Percentiles rank a stretch among this genome's conserved stretches.
These are phyloP conservation scores for Sinotaia quadrata DNA, from an alignment of 2,888 invertebrate genomes.

Conservation along the genomic window DNA sequence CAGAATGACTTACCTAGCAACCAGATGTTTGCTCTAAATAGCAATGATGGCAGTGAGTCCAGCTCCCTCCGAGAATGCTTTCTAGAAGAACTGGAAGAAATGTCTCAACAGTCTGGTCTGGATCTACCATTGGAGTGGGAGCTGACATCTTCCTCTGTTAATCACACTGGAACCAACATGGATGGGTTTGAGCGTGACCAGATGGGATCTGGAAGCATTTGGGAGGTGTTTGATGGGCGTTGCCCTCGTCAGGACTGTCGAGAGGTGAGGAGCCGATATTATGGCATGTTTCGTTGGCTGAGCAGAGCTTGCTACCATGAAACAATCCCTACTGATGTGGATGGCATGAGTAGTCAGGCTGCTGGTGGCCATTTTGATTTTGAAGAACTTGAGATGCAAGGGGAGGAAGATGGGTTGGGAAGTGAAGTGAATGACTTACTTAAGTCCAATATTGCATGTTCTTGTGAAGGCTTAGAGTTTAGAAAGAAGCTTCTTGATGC, in stretches of 20 bases:
- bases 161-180: conserved; percentile 5
- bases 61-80: conserved; percentile 37
- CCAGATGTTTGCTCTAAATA: background rate
- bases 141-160: conserved; percentile 33
- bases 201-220: conserved; percentile 30
- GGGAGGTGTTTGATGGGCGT: conserved; percentile 41
- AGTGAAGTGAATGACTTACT: background rate
- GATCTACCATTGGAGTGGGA: conserved; percentile 46
- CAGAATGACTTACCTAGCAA: conserved; percentile 3
- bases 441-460: background rate
- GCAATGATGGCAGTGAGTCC: conserved; percentile 16
- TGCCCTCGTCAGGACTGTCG: conserved; percentile 40
- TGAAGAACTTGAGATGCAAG: conserved; percentile 10
- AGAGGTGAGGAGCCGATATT: conserved; percentile 40
- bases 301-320: conserved; percentile 9
- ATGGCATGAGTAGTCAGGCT: background rate
- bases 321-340: background rate
- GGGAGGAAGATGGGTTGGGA: background rate
- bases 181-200: conserved; percentile 31
- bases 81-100: conserved; percentile 41
- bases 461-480: background rate
- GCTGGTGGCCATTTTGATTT: background rate
- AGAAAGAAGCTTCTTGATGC: background rate
- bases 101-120: conserved; percentile 38
- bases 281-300: conserved; percentile 37